phyloP scores from a whole-genome alignment of 2,113 vertebrate genomes.

The Stercorarius parasiticus region DNA sequence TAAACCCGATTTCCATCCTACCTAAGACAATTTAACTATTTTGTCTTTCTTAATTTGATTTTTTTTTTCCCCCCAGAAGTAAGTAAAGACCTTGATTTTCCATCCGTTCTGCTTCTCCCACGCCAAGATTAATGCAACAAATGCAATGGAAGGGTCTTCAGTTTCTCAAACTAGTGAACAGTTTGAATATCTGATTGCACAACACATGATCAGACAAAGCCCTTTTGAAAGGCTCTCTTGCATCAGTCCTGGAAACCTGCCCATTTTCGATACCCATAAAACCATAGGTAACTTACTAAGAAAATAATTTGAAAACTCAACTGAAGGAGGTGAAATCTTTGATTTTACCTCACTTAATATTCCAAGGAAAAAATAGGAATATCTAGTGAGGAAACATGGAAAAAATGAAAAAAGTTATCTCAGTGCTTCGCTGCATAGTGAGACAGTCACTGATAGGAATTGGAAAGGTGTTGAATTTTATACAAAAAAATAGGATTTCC shows the following conservation, averaged over 20 bases:
- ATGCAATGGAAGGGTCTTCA: not conserved
- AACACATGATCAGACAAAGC: not conserved
- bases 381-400: not conserved
- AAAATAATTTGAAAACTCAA: not conserved
- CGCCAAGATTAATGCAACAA: not conserved
- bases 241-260: not conserved
- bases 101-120: not conserved
- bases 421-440: not conserved
- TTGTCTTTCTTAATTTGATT: not conserved
- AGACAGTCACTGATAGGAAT: not conserved
- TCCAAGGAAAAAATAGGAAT: not conserved
- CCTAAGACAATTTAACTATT: not conserved
- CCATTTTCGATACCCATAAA: not conserved
- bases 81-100: not conserved
- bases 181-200: not conserved
- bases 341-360: not conserved
- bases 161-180: not conserved
- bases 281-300: not conserved
- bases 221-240: not conserved
- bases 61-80: accelerated
- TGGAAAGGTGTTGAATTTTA: not conserved
- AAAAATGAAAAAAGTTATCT: not conserved
- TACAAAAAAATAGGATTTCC: not conserved
- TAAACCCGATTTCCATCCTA: not conserved
- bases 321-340: not conserved